A percentile compares a stretch with the other conserved stretches of the same genome.
These are phyloP conservation scores for Callipepla squamata DNA, from an alignment of 2,113 vertebrate genomes.

Conservation along the genomic window DNA sequence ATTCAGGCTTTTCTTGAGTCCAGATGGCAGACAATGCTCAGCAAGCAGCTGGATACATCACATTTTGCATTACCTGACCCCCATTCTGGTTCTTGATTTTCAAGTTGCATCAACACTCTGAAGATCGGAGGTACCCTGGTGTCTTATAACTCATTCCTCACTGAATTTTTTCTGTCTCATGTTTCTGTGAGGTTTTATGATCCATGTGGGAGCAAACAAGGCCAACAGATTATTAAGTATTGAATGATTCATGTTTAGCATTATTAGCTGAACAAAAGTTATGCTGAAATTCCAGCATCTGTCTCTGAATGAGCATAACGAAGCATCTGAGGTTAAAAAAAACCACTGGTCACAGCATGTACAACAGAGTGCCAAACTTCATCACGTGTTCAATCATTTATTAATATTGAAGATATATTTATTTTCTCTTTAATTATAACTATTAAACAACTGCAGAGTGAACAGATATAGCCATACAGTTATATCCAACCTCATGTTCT, in stretches of 20 bases:
- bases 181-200: not conserved
- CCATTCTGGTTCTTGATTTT: not conserved
- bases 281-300: not conserved
- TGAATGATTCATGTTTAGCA: not conserved
- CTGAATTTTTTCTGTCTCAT: not conserved
- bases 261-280: not conserved
- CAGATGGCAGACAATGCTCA: not conserved
- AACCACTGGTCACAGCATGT: not conserved
- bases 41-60: not conserved
- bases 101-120: not conserved
- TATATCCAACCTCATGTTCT: not conserved
- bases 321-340: constrained; percentile 39
- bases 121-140: not conserved
- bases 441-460: not conserved
- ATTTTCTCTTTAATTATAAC: not conserved
- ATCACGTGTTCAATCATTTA: not conserved
- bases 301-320: not conserved
- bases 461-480: not conserved
- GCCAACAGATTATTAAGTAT: not conserved
- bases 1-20: constrained; percentile 7
- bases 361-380: not conserved
- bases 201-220: not conserved
- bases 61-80: not conserved
- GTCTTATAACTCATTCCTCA: not conserved
- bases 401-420: not conserved